Conservation (phyloP, 2,113 vertebrate genomes). For the Sarotherodon lohbergeri region DNA sequence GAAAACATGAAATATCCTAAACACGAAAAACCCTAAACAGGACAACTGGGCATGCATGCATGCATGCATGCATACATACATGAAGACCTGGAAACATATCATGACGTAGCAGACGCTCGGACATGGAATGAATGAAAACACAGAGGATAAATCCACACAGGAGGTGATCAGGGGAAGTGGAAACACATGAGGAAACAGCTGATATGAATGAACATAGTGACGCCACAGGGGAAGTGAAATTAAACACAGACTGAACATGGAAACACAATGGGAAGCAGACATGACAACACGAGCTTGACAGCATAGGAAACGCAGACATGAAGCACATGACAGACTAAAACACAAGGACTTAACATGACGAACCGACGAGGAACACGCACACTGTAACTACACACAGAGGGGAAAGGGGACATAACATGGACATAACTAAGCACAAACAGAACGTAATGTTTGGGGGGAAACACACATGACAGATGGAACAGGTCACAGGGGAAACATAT, state of each 20-base stretch:
- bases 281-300: not conserved
- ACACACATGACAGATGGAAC: not conserved
- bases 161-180: not conserved
- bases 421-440: not conserved
- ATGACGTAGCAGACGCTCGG: not conserved
- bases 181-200: not conserved
- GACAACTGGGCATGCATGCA: not conserved
- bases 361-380: fast-evolving
- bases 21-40: not conserved
- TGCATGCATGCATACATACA: no score
- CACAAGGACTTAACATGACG: not conserved
- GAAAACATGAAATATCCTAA: not conserved
- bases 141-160: not conserved
- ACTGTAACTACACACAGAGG: not conserved
- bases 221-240: not conserved
- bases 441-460: not conserved
- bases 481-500: not conserved
- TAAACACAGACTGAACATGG: not conserved
- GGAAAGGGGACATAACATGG: not conserved
- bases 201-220: not conserved
- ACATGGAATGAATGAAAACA: not conserved
- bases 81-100: not conserved
- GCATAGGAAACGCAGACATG: not conserved
- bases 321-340: not conserved
- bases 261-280: not conserved